Evolutionary conservation across 2,797 vertebrate species (phyloP), one percentile per base, ranked within the genome.

Genomic region (Muscicapa comitata): DNA sequence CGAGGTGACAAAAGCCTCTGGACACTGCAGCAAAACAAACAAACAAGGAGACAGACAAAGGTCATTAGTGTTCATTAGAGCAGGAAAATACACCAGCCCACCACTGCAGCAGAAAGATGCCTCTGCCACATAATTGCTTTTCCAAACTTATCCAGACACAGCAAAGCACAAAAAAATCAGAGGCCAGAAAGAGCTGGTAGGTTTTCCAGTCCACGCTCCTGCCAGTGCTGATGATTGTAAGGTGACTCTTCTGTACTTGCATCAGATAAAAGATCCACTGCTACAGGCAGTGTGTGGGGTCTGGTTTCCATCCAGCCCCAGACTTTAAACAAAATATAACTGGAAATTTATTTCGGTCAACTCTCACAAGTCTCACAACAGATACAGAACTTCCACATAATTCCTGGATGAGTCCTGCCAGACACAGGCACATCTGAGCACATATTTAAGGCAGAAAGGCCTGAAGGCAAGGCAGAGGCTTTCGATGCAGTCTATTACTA

Each of bases 261-360:
- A 58, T 51, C 93, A 84, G 85, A 95, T 17, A 51, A 82, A 86
- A 65, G 58, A 61, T 53, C 20, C 81, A 13, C 15, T 54, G 66
- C 75, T 68, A 50, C 59, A 92, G 85, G 90, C 82, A 65, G 38
- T 17, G 54, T 84, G 51, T 54, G 63, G 75, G 86, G 66, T 68
- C 93, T 96, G 94, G 91, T 89, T 92, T 61, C 58, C 53, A 80
- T 85, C 88, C 95, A 96, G 62, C 29, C 53, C 33, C 73, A 66
- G 61, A 78, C 48, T 80, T 92, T 75, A 95, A 97, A 96, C 84
- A 97, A 90, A 97, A 93, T 77, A 55, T 8, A 86, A 90, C 84
- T 95, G 73, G 72, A 91, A 94, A 93, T 72, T 75, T 21, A 78
- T 81, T 85, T 68, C 81, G 73, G 93, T 93, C 57, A 93, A 74